These are phyloP conservation scores for Harpalus rubripes DNA, from an alignment of 2,888 invertebrate species.

Conservation along the genomic window DNA sequence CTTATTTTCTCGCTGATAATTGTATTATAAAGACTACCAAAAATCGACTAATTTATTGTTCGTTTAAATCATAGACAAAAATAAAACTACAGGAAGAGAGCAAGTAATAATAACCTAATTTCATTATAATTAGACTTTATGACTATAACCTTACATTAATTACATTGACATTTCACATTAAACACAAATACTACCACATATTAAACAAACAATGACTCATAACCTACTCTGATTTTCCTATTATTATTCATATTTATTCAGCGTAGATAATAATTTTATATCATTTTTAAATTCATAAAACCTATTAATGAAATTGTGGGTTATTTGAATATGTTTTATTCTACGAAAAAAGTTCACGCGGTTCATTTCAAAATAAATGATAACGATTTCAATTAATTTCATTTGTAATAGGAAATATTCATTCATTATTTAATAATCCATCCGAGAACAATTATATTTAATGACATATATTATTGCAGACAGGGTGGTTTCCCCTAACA, in stretches of 20 bases:
- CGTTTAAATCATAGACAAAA: no score
- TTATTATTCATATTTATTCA: background rate
- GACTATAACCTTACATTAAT: background rate
- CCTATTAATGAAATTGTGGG: constrained; percentile 1
- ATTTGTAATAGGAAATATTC: background rate
- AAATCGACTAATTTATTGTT: no score
- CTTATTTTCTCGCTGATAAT: no score
- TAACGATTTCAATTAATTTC: background rate
- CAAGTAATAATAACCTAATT: constrained; percentile 24
- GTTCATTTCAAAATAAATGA: background rate
- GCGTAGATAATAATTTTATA: no score
- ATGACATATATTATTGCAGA: no score
- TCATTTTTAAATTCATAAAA: background rate
- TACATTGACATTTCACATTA: constrained; percentile 7
- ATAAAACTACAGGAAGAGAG: background rate
- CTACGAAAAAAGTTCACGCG: constrained; percentile 4
- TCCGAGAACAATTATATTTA: no score
- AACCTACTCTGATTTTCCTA: constrained; percentile 15
- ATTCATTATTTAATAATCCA: background rate
- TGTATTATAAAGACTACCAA: no score
- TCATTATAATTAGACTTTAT: constrained; percentile 4
- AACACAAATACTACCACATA: background rate
- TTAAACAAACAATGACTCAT: constrained; percentile 34
- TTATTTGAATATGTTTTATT: constrained; percentile 2
- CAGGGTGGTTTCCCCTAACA: no score